A percentile compares a stretch with the other conserved stretches of the same genome.
Conservation (phyloP, 1,140 invertebrate genomes). For the Callitettix versicolor region DNA sequence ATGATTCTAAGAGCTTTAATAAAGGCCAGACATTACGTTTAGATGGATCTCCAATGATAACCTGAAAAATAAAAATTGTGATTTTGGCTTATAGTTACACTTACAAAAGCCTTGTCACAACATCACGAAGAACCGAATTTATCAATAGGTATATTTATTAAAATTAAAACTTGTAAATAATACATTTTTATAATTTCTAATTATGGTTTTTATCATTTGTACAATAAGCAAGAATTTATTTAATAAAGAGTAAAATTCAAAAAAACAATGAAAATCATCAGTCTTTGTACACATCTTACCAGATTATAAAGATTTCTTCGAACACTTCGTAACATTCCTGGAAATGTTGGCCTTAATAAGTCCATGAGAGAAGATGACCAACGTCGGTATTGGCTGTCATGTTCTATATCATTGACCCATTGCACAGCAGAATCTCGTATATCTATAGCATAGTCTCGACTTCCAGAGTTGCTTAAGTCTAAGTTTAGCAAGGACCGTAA, state of each 20-base stretch:
- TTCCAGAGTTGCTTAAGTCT: constrained; percentile 52
- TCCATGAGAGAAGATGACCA: constrained; percentile 86
- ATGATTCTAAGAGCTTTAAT: constrained; percentile 80
- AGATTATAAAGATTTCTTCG: constrained; percentile 91
- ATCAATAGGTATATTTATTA: no score
- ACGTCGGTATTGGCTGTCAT: constrained; percentile 69
- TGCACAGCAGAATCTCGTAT: constrained; percentile 83
- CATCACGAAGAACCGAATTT: no score
- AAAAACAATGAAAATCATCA: no score
- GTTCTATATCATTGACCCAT: constrained; percentile 94
- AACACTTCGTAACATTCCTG: constrained; percentile 90
- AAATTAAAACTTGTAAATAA: no score
- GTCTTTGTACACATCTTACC: no score
- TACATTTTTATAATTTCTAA: no score
- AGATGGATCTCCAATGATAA: constrained; percentile 80
- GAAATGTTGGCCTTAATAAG: constrained; percentile 87
- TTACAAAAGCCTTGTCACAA: no score
- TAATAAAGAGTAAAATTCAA: no score
- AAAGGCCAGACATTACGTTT: constrained; percentile 56
- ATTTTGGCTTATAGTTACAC: no score
- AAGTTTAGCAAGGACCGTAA: constrained; percentile 49
- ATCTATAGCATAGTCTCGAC: constrained; percentile 78
- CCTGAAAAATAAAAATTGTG: no score
- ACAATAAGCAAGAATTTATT: no score
- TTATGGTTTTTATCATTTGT: no score